phyloP scores from a whole-genome alignment of 1,140 invertebrate genomes.

The Eufriesea mexicana region DNA sequence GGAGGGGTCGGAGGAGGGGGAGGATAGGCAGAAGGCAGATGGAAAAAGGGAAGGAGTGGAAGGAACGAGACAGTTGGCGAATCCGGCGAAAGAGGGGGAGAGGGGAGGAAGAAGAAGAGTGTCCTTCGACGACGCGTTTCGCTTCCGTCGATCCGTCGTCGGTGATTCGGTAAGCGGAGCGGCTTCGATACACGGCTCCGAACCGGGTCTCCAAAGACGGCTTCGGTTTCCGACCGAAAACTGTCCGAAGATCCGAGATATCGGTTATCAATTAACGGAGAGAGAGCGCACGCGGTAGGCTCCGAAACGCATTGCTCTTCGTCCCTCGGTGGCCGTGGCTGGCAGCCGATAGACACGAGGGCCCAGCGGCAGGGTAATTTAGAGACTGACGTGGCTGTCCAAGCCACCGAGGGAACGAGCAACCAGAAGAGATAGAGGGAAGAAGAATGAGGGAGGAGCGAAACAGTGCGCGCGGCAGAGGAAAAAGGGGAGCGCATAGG shows the following conservation, averaged over 20 bases:
- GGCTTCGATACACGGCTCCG: background rate
- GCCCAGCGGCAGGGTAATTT: slow-evolving; percentile 72
- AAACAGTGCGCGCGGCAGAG: slow-evolving; percentile 42
- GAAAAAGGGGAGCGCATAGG: slow-evolving; percentile 47
- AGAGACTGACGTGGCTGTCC: slow-evolving; percentile 74
- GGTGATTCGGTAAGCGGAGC: background rate
- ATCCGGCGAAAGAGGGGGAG: too few relatives aligned
- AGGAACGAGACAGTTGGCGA: slow-evolving; percentile 50
- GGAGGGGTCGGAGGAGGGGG: background rate
- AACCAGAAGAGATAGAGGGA: slow-evolving; percentile 47
- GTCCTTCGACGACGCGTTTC: background rate
- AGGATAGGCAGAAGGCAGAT: background rate
- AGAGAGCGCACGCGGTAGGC: slow-evolving; percentile 68
- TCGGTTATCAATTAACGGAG: slow-evolving; percentile 79
- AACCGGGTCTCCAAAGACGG: background rate
- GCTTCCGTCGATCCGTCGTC: background rate
- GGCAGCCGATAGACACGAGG: slow-evolving; percentile 48
- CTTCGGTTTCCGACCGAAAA: slow-evolving; percentile 31
- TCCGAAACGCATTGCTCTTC: slow-evolving; percentile 69
- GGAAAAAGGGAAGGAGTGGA: slow-evolving; percentile 24
- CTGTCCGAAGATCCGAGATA: slow-evolving; percentile 74
- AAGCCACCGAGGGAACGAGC: slow-evolving; percentile 16
- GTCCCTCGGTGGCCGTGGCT: slow-evolving; percentile 49
- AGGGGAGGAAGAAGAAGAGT: background rate
- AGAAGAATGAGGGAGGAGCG: slow-evolving; percentile 55